Base-by-base conservation (phyloP, 2,888 invertebrate species). In the Acleris laterana region DNA sequence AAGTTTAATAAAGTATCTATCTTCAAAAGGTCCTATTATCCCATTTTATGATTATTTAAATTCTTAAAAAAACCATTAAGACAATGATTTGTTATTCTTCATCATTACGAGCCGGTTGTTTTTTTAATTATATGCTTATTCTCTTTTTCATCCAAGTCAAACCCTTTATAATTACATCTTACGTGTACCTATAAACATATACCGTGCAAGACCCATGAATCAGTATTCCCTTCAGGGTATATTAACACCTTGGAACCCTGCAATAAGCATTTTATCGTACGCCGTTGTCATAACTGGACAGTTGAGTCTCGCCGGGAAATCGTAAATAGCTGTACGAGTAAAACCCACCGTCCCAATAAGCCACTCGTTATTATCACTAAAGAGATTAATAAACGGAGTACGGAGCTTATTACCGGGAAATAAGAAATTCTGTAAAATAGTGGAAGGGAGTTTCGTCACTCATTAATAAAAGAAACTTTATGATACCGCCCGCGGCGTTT, bases 351-450 rank as follows among this genome's bases (percentile, higher is more conserved):
- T 74, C 70, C 73, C 61, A 62, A 69, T 66, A 70, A 72, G 62
- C 51, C 52, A 63, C 59, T 64, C 72, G 73, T 71, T 73, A 71
- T 76, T 73, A 69, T 72, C 72, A 71, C 70, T 74, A 76, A 80
- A 77, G 73, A 71, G 70, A 72, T 72, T 71, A 74, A 80, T 80
- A 81, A 82, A 81, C 77, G 78, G 78, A 80, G 79, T 77, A 81
- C 77, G 80, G 82, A 81, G 82, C 77, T 85, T 82, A 85, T 88
- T 87, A 86, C 79, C 72, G 73, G 76, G 78, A 79, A 80, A 84
- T 85, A 84, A 85, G 84, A 85, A 84, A 83, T 83, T 82, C 86
- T 81, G 84, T 87, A 87, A 85, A 82, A 81, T 77, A 75, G 75
- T 79, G 74, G 7, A 78, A 79, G 78, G 75, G 76, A 75, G 85